phyloP scores from a whole-genome alignment of 2,888 invertebrate genomes.

The Pyralis farinalis region DNA sequence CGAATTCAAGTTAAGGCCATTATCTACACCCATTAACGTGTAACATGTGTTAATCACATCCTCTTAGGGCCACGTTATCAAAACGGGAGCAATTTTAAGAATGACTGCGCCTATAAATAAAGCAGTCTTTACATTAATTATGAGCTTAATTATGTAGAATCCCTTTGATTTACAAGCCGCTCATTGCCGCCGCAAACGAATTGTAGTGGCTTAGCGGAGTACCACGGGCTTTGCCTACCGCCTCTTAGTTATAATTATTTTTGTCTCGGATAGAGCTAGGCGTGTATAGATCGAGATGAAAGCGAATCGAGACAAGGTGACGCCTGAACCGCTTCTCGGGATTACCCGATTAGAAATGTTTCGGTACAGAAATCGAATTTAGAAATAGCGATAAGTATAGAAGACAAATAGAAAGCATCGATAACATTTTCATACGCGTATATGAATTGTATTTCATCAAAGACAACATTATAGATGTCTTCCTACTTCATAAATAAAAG shows the following conservation, averaged over 20 bases:
- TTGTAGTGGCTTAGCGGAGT: slow-evolving; percentile 74
- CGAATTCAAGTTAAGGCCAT: slow-evolving; percentile 36
- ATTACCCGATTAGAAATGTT: slow-evolving; percentile 51
- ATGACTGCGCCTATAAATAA: slow-evolving; percentile 76
- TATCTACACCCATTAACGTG: slow-evolving; percentile 61
- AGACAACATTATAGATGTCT: neutral
- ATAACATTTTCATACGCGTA: too few species aligned
- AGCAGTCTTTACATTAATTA: slow-evolving; percentile 77
- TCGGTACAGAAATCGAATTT: slow-evolving; percentile 22
- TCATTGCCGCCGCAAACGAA: slow-evolving; percentile 76
- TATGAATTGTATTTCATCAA: too few species aligned
- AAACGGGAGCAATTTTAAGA: slow-evolving; percentile 75
- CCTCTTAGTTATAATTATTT: slow-evolving; percentile 71
- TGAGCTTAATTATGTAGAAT: slow-evolving; percentile 79
- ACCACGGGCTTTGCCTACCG: slow-evolving; percentile 59
- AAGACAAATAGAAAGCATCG: too few species aligned
- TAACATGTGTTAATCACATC: slow-evolving; percentile 70
- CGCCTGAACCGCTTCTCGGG: slow-evolving; percentile 59
- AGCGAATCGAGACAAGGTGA: slow-evolving; percentile 67
- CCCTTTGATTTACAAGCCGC: slow-evolving; percentile 80
- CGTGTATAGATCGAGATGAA: slow-evolving; percentile 64
- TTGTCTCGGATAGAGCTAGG: slow-evolving; percentile 58
- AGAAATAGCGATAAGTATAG: slow-evolving; percentile 22
- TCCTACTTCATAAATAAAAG: too few species aligned
- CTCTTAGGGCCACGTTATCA: slow-evolving; percentile 60